These are phyloP conservation scores for Tragelaphus strepsiceros DNA, from an alignment of 2,113 vertebrate genomes.

Conservation along the genomic window DNA sequence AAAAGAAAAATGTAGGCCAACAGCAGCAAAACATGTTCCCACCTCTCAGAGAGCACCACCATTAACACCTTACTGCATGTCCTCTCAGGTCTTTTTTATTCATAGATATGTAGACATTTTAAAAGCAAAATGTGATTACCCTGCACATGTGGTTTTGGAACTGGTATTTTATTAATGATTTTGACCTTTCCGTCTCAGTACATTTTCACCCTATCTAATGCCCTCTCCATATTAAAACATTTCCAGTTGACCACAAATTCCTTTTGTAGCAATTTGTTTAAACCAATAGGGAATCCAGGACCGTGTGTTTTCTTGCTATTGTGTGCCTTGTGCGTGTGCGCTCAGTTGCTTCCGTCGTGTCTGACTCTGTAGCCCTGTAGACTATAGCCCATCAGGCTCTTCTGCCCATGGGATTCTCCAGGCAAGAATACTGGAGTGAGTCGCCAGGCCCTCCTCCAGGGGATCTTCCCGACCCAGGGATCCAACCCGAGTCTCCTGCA, in stretches of 20 bases:
- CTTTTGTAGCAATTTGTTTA: neutral
- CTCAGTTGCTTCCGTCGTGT: neutral
- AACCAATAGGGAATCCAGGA: neutral
- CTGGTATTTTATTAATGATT: neutral
- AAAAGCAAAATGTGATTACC: conserved; percentile 7
- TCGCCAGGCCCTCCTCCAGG: neutral
- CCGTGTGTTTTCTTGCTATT: neutral
- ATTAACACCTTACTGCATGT: neutral
- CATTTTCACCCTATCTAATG: neutral
- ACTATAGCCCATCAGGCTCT: neutral
- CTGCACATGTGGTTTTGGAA: neutral
- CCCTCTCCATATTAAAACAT: neutral
- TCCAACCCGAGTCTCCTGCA: neutral
- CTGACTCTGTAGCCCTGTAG: neutral
- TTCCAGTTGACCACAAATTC: neutral
- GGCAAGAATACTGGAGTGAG: neutral
- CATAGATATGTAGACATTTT: conserved; percentile 6
- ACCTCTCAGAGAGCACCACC: neutral
- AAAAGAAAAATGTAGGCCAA: neutral
- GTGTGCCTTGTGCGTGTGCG: neutral
- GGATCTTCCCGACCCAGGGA: neutral
- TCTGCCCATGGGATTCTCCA: neutral
- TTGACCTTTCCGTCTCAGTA: neutral
- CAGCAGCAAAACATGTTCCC: neutral
- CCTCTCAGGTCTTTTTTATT: neutral